A percentile compares a stretch with the other conserved stretches of the same genome.
These are phyloP conservation scores for Oscheius sp. DNA, from an alignment of 2,888 invertebrate species.

Conservation along the genomic window DNA sequence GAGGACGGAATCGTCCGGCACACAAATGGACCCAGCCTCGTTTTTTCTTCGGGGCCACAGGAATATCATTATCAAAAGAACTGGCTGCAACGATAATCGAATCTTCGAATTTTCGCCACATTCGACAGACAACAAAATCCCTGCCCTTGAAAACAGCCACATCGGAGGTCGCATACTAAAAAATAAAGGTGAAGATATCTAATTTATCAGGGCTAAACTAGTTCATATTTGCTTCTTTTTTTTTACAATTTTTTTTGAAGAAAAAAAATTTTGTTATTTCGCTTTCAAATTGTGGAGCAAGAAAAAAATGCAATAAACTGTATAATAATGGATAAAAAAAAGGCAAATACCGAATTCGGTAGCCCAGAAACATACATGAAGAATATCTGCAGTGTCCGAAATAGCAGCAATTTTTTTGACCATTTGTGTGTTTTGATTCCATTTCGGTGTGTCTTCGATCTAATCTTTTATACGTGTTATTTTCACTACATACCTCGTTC, in stretches of 20 bases:
- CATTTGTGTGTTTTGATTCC: constrained; percentile 32
- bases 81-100: constrained; percentile 28
- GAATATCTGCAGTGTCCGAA: constrained; percentile 25
- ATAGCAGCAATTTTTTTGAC: constrained; percentile 20
- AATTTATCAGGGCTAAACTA: too few relatives aligned
- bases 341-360: too few relatives aligned
- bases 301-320: too few relatives aligned
- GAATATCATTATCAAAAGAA: constrained; percentile 33
- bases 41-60: constrained; percentile 34
- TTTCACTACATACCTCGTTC: constrained; percentile 24
- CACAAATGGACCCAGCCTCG: constrained; percentile 28
- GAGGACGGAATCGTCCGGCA: constrained; percentile 28
- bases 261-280: too few relatives aligned
- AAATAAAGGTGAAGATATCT: too few relatives aligned
- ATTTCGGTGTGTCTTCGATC: constrained; percentile 33
- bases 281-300: too few relatives aligned
- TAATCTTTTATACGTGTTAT: background rate
- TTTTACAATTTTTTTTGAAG: too few relatives aligned
- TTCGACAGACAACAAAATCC: constrained; percentile 35
- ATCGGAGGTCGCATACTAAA: constrained; percentile 35
- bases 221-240: too few relatives aligned
- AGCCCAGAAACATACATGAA: constrained; percentile 23
- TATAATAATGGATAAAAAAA: too few relatives aligned
- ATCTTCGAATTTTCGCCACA: constrained; percentile 28
- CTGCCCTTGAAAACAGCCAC: constrained; percentile 34